phyloP scores from a whole-genome alignment of 2,888 invertebrate species.

The Phasia obesa region DNA sequence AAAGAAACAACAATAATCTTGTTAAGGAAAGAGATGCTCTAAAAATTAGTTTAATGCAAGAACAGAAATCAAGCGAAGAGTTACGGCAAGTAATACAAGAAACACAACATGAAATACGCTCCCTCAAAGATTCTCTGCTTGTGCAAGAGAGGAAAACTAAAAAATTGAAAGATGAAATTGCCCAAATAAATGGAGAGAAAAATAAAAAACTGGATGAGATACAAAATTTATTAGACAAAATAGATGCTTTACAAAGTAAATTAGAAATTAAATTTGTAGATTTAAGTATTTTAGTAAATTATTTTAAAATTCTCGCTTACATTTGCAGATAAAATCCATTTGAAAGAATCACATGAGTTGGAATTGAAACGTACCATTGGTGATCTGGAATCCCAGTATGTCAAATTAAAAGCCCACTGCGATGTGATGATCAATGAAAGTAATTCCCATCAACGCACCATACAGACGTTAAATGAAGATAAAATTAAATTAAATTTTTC shows the following conservation, averaged over 20 bases:
- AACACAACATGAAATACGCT: slow-evolving; percentile 79
- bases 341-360: slow-evolving; percentile 80
- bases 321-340: slow-evolving; percentile 78
- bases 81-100: slow-evolving; percentile 76
- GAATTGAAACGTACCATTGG: slow-evolving; percentile 80
- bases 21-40: slow-evolving; percentile 80
- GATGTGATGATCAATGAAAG: slow-evolving; percentile 90
- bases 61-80: slow-evolving; percentile 75
- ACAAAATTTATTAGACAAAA: slow-evolving; percentile 79
- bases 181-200: slow-evolving; percentile 78
- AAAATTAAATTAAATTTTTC: slow-evolving; percentile 88
- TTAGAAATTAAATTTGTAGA: background rate
- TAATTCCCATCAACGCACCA: slow-evolving; percentile 89
- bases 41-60: slow-evolving; percentile 77
- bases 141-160: slow-evolving; percentile 76
- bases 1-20: slow-evolving; percentile 78
- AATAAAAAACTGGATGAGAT: slow-evolving; percentile 80
- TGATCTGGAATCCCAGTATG: slow-evolving; percentile 78
- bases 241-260: slow-evolving; percentile 79
- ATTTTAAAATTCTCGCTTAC: background rate
- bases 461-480: slow-evolving; percentile 87
- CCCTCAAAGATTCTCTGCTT: slow-evolving; percentile 78
- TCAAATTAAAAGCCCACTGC: slow-evolving; percentile 85
- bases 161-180: slow-evolving; percentile 77
- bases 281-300: background rate